Evolutionary conservation across 2,888 invertebrate genomes (phyloP), one percentile per base, ranked within the genome.

Genomic region (Caradrina clavipalpis): DNA sequence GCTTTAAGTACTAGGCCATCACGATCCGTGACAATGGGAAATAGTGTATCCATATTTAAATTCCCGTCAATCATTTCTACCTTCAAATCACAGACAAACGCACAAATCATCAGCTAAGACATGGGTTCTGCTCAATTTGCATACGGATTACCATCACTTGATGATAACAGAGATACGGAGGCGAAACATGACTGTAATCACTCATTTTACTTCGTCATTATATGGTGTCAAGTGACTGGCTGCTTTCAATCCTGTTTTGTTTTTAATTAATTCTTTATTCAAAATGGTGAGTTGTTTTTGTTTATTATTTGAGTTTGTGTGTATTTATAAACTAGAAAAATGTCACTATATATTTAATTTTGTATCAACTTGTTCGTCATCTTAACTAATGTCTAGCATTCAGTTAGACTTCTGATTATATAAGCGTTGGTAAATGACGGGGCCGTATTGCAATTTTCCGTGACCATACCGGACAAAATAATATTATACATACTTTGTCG

Each of bases 131-230:
- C 42, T 11, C 42, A 70, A 51, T 78, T 78, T 70, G 62, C 62
- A 50, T 11, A 70, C 22, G 65, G 75, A 79, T 78, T 79, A 79
- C 75, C 61, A 54, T 69, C 45, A 0, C 42, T 47, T 62, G 21
- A 10, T 66, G 77, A 78, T 78, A 78, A 70, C 65, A 45, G 59
- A 66, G 75, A 78, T 79, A 75, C 45, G 54, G 19, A n/a, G 47
- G 51, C 26, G 49, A 51, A 65, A 65, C 61, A 31, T 47, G 21
- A 21, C 3, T 57, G 65, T 63, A 62, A 73, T 73, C 61, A 55
- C 31, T 78, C 77, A 70, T 75, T 75, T 78, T 78, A 79, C 79
- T 19, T 78, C 11, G 77, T 78, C 77, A 78, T 78, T 78, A 75
- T 78, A 78, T 75, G 70, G 70, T 53, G 70, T 50, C 58, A 22